Evolutionary conservation across 2,113 vertebrate genomes (phyloP).

Genomic region (Seriola dumerili): DNA sequence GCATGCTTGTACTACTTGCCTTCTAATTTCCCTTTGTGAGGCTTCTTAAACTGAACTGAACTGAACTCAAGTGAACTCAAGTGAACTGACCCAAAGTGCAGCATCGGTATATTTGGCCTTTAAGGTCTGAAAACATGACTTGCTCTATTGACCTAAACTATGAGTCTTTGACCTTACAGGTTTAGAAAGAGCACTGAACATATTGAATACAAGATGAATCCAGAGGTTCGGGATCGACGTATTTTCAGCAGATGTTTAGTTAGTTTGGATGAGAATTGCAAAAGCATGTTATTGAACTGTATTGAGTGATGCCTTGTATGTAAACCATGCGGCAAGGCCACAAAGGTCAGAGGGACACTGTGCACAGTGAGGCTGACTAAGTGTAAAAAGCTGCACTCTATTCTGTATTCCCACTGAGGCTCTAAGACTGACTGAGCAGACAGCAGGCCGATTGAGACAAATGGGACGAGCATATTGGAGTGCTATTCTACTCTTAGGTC

Average conservation of each 20-base stretch:
- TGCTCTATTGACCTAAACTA: conserved; percentile 20
- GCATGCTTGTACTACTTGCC: conserved; percentile 15
- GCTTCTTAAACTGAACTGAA: conserved; percentile 30
- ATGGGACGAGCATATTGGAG: conserved; percentile 73
- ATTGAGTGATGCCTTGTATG: conserved; percentile 50
- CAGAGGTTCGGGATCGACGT: background rate
- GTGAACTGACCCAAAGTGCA: conserved; percentile 8
- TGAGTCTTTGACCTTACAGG: conserved; percentile 20
- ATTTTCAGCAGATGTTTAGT: conserved; percentile 20
- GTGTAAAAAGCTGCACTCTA: conserved; percentile 78
- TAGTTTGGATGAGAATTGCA: conserved; percentile 30
- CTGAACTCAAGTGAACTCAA: conserved; percentile 18
- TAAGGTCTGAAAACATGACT: conserved; percentile 1
- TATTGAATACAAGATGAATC: conserved; percentile 16
- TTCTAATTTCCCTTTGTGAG: conserved; percentile 13
- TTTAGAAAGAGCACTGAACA: conserved; percentile 9
- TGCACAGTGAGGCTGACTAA: conserved; percentile 69
- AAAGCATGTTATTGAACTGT: conserved; percentile 34
- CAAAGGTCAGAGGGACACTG: conserved; percentile 63
- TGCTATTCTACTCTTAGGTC: conserved; percentile 61
- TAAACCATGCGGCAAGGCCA: conserved; percentile 63
- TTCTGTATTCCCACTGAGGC: conserved; percentile 75
- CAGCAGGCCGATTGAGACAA: conserved; percentile 79
- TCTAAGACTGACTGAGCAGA: conserved; percentile 74
- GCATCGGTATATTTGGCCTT: conserved; percentile 21